A percentile compares a stretch with the other conserved stretches of the same genome.
These are phyloP conservation scores for Thalpophila matura DNA, from an alignment of 2,888 invertebrate species.

Conservation along the genomic window DNA sequence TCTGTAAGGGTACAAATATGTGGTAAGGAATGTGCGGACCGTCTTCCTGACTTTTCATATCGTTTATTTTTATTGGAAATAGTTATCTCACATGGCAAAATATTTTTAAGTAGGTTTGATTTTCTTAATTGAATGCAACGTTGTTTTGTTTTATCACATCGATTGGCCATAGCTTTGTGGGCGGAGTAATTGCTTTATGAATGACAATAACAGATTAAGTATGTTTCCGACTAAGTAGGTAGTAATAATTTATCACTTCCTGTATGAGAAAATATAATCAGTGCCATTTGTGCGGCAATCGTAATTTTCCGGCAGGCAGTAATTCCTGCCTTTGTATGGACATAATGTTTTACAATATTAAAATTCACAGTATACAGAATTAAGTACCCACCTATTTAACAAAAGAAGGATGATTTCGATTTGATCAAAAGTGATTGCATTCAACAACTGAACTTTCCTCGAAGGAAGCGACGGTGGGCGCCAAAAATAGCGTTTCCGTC, in stretches of 20 bases:
- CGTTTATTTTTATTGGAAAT: constrained; percentile 27
- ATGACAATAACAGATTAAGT: constrained; percentile 54
- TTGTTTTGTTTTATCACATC: constrained; percentile 52
- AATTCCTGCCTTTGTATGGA: constrained; percentile 39
- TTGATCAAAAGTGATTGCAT: constrained; percentile 75
- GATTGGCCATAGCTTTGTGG: constrained; percentile 55
- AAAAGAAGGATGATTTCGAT: constrained; percentile 62
- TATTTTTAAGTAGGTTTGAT: too few species aligned
- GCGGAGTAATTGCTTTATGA: constrained; percentile 63
- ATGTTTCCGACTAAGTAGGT: constrained; percentile 36
- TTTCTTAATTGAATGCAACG: too few species aligned
- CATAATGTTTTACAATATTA: constrained; percentile 15
- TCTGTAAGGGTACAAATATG: constrained; percentile 78
- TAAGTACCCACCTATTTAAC: constrained; percentile 29
- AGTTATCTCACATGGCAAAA: constrained; percentile 4
- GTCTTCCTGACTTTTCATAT: constrained; percentile 70
- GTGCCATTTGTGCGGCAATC: constrained; percentile 45
- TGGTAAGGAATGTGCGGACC: constrained; percentile 76
- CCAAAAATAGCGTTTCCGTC: constrained; percentile 90
- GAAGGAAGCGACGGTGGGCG: constrained; percentile 87
- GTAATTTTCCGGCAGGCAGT: constrained; percentile 51
- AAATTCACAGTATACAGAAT: background rate
- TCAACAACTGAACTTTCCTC: constrained; percentile 86
- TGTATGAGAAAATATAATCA: constrained; percentile 56
- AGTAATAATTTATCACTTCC: constrained; percentile 53